Conservation (phyloP, 2,113 vertebrate species). For the Microcebus murinus region DNA sequence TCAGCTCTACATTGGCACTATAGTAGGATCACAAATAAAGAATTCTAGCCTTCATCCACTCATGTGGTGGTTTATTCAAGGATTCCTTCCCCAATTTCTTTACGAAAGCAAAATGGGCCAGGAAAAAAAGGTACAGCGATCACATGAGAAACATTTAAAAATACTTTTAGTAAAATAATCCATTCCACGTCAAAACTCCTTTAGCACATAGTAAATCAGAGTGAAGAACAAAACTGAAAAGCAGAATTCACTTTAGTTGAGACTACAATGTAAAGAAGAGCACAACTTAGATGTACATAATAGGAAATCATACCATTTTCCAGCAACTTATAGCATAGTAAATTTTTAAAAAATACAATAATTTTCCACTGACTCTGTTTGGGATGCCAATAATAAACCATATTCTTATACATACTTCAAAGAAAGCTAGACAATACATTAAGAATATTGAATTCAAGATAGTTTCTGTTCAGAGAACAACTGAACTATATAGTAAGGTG, state of each 20-base stretch:
- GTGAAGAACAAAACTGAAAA: background rate
- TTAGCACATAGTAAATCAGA: background rate
- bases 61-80: background rate
- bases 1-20: background rate
- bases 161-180: slow-evolving; percentile 53
- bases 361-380: slow-evolving; percentile 13
- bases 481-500: slow-evolving; percentile 9
- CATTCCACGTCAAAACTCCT: background rate
- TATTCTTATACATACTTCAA: background rate
- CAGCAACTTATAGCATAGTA: background rate
- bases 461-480: slow-evolving; percentile 21
- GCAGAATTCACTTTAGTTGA: background rate
- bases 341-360: background rate
- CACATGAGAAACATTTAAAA: slow-evolving; percentile 34
- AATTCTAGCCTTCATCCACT: background rate
- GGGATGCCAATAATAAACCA: background rate
- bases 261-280: background rate
- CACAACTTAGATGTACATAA: background rate
- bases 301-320: background rate
- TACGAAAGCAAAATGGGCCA: background rate
- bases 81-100: background rate
- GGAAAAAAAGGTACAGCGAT: background rate
- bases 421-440: slow-evolving; percentile 34
- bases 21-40: background rate
- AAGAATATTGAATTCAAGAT: background rate